Conservation (phyloP, 1,140 invertebrate genomes). For the Apis laboriosa region DNA sequence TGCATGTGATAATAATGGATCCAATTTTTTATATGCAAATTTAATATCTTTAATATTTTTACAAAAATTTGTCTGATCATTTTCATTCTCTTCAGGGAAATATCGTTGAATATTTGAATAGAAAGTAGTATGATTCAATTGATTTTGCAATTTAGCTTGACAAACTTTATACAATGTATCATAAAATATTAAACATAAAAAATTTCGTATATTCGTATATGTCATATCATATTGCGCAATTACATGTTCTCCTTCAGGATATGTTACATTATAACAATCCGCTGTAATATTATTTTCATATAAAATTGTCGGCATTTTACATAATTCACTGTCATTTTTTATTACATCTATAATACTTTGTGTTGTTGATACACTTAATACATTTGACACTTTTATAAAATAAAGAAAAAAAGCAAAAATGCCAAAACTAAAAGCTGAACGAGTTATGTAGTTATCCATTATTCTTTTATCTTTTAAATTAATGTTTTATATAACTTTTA, state of each 20-base stretch:
- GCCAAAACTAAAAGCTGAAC: conserved; percentile 11
- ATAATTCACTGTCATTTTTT: conserved; percentile 9
- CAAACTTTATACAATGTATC: conserved; percentile 54
- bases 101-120: conserved; percentile 4
- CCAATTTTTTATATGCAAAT: conserved; percentile 10
- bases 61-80: background rate
- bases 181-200: conserved; percentile 56
- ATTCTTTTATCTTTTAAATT: background rate
- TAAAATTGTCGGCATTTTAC: conserved; percentile 22
- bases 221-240: background rate
- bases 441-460: conserved; percentile 29
- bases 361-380: background rate
- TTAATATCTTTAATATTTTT: conserved; percentile 16
- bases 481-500: background rate
- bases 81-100: background rate
- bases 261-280: conserved; percentile 27
- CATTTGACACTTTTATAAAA: conserved; percentile 27
- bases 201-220: background rate
- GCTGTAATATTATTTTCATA: conserved; percentile 18
- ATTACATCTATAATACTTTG: conserved; percentile 33
- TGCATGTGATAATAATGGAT: background rate
- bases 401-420: conserved; percentile 35
- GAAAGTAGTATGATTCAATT: background rate
- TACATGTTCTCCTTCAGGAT: background rate
- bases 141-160: background rate